Conservation (phyloP, 2,113 vertebrate genomes). For the Plotosus lineatus region DNA sequence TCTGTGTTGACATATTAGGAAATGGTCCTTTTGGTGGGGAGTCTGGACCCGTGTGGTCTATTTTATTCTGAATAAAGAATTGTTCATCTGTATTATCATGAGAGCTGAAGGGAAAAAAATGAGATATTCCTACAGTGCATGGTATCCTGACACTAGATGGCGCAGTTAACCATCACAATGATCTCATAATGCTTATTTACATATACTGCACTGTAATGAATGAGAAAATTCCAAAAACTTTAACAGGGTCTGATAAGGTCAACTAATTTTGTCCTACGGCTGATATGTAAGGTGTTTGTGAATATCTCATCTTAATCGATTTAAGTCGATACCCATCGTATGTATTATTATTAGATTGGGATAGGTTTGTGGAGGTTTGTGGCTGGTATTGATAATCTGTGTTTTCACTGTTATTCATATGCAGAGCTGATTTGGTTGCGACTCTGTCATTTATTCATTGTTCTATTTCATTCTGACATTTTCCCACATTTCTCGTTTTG, state of each 20-base stretch:
- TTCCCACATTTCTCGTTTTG: constrained; percentile 37
- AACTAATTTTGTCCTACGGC: neutral
- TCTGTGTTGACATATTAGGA: too few relatives aligned
- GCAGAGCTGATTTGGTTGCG: constrained; percentile 11
- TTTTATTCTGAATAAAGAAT: too few relatives aligned
- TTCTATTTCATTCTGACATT: constrained; percentile 12
- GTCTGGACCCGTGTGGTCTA: too few relatives aligned
- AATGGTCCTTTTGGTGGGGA: too few relatives aligned
- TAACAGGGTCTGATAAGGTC: neutral
- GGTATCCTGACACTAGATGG: constrained; percentile 38
- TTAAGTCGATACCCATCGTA: neutral
- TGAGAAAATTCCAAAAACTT: neutral
- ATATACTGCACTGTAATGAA: too few relatives aligned
- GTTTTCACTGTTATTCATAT: constrained; percentile 21
- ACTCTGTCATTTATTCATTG: neutral
- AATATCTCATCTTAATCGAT: neutral
- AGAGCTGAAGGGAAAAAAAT: constrained; percentile 4
- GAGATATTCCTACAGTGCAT: too few relatives aligned
- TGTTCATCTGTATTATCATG: neutral
- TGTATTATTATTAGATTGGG: neutral
- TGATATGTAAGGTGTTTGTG: neutral
- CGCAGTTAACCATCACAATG: neutral
- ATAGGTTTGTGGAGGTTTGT: neutral
- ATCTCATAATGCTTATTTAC: neutral
- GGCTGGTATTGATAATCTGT: neutral